These are phyloP conservation scores for Pogonognathellus flavescens DNA, from an alignment of 1,140 invertebrate species.

Conservation along the genomic window DNA sequence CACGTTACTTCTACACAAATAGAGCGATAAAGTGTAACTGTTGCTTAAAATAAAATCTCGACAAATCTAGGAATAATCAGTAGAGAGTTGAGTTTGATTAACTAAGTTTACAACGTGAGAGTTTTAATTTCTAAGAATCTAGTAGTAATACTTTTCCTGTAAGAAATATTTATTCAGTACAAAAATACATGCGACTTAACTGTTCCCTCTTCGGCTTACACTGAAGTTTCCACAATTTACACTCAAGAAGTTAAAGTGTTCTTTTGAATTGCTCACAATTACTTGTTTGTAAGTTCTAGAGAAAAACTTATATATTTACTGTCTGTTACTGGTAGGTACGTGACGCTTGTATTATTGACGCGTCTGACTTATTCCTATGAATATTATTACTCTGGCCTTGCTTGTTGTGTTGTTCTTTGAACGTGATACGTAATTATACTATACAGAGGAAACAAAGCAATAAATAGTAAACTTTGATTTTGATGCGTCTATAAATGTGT, in stretches of 20 bases:
- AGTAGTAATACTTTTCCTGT: no score
- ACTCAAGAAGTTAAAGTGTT: background rate
- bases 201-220: no score
- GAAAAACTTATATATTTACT: background rate
- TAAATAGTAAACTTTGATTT: slow-evolving; percentile 26
- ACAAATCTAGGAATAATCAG: background rate
- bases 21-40: background rate
- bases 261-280: background rate
- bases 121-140: no score
- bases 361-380: no score
- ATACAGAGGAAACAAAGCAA: slow-evolving; percentile 16
- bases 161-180: background rate
- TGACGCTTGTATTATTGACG: no score
- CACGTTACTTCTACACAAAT: background rate
- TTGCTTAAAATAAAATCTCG: background rate
- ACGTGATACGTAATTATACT: slow-evolving; percentile 22
- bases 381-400: no score
- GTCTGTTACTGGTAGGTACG: background rate
- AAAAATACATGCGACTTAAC: no score
- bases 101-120: no score
- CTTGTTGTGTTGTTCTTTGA: background rate
- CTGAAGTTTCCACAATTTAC: background rate
- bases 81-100: background rate
- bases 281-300: slow-evolving; percentile 4
- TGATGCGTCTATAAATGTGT: background rate